phyloP scores from a whole-genome alignment of 2,888 invertebrate genomes.

The Gerris lacustris region DNA sequence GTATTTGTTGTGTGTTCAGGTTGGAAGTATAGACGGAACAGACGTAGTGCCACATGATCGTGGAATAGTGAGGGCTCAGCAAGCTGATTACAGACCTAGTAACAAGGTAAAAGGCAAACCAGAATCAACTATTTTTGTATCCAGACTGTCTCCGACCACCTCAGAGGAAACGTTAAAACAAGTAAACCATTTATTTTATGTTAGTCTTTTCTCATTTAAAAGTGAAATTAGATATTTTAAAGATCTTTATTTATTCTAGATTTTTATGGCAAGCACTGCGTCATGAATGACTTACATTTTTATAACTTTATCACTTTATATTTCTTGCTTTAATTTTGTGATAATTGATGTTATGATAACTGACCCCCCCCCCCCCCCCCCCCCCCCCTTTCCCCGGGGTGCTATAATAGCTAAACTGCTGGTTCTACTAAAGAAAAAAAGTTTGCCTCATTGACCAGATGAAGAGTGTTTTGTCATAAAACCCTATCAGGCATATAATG shows the following conservation, averaged over 20 bases:
- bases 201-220: not conserved
- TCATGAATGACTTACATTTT: no score
- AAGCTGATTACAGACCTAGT: slow-evolving; percentile 52
- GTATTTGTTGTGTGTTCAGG: slow-evolving; percentile 30
- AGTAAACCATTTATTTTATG: slow-evolving; percentile 30
- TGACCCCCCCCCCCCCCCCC: no score
- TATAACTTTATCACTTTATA: no score
- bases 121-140: slow-evolving; percentile 60
- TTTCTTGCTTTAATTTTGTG: no score
- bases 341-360: no score
- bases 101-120: slow-evolving; percentile 55
- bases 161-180: slow-evolving; percentile 45
- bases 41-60: slow-evolving; percentile 70
- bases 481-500: no score
- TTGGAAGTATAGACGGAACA: slow-evolving; percentile 79
- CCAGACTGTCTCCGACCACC: slow-evolving; percentile 55
- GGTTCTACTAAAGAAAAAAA: no score
- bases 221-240: not conserved
- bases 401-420: no score
- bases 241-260: not conserved
- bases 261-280: slow-evolving; percentile 6
- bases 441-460: no score
- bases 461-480: no score
- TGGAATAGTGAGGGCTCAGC: slow-evolving; percentile 57
- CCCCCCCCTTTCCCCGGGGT: no score